Percentiles rank a stretch among this genome's conserved stretches.
phyloP scores from a whole-genome alignment of 2,888 invertebrate species.

The Melanchra persicariae region DNA sequence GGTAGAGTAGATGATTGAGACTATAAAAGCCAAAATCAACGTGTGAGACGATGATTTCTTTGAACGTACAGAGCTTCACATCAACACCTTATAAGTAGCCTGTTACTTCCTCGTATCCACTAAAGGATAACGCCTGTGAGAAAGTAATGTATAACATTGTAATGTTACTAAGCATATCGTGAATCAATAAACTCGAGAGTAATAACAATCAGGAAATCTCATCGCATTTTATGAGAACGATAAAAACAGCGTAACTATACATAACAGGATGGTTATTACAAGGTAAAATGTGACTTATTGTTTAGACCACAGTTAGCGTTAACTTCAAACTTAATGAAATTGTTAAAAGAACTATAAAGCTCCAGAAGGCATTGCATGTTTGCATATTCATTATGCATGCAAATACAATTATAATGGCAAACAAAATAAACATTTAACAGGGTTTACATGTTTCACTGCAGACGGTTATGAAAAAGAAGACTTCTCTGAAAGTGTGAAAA shows the following conservation, averaged over 20 bases:
- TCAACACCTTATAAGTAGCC: conserved; percentile 63
- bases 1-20: conserved; percentile 44
- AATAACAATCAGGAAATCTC: conserved; percentile 81
- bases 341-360: conserved; percentile 12
- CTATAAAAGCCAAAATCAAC: conserved; percentile 37
- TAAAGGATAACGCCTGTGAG: conserved; percentile 54
- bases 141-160: conserved; percentile 72
- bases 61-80: conserved; percentile 47
- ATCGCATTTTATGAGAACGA: conserved; percentile 76
- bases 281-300: conserved; percentile 34
- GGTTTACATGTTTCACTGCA: background rate
- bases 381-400: background rate
- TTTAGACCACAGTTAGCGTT: background rate
- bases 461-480: no score
- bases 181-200: conserved; percentile 76
- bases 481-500: no score
- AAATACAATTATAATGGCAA: conserved; percentile 4
- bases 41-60: conserved; percentile 58
- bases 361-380: background rate
- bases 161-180: conserved; percentile 57
- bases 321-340: conserved; percentile 1
- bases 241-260: conserved; percentile 71
- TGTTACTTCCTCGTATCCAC: conserved; percentile 55
- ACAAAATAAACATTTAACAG: background rate
- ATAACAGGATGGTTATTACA: conserved; percentile 31